Conservation (phyloP, 2,888 invertebrate genomes). For the Arrhopalites spinosus region DNA sequence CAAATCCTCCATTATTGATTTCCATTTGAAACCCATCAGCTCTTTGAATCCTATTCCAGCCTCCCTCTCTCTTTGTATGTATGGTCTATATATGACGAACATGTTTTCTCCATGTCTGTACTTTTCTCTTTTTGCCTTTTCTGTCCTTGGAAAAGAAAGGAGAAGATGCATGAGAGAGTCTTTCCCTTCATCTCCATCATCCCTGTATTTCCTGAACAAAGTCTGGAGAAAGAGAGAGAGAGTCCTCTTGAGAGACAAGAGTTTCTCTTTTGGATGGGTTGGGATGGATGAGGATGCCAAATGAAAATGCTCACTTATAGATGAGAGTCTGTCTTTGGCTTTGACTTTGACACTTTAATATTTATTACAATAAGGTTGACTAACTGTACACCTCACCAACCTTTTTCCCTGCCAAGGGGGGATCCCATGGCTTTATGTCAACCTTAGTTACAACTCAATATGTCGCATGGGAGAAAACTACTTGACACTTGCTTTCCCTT, state of each 20-base stretch:
- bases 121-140: neutral
- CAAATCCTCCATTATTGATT: constrained; percentile 35
- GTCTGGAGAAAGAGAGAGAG: neutral
- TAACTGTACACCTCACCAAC: neutral
- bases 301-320: constrained; percentile 1
- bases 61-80: neutral
- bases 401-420: neutral
- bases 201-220: too few species aligned
- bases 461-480: constrained; percentile 25
- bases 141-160: neutral
- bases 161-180: neutral
- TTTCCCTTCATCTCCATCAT: too few species aligned
- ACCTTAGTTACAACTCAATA: constrained; percentile 21
- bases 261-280: neutral
- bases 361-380: constrained; percentile 16
- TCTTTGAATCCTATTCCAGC: constrained; percentile 24
- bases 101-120: neutral
- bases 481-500: constrained; percentile 14
- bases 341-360: constrained; percentile 5
- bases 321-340: constrained; percentile 15
- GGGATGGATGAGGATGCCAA: neutral
- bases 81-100: neutral
- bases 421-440: neutral
- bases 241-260: too few species aligned
- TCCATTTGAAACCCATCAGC: constrained; percentile 36